Evolutionary conservation across 2,888 invertebrate species (phyloP).

Genomic region (Clitarchus hookeri): DNA sequence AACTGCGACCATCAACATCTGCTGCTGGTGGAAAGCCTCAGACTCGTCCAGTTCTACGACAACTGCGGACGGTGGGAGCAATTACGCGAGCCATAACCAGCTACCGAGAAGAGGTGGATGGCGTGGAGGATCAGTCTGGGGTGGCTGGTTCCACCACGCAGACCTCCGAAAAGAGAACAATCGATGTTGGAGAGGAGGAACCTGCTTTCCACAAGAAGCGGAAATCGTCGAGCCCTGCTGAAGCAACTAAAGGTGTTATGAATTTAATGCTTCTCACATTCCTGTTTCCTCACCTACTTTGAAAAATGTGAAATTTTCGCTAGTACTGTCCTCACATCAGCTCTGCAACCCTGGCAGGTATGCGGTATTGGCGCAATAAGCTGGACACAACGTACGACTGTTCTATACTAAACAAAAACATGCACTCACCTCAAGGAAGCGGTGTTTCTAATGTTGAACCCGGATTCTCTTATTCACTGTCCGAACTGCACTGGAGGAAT

Average conservation of each 20-base stretch:
- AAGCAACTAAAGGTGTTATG: background rate
- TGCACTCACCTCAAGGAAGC: no score
- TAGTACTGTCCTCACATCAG: no score
- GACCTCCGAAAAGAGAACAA: background rate
- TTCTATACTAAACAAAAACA: no score
- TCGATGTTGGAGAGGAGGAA: background rate
- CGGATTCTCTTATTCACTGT: no score
- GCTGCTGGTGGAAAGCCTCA: constrained; percentile 52
- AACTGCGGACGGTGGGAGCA: constrained; percentile 56
- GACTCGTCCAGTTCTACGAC: constrained; percentile 29
- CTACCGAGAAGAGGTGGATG: constrained; percentile 52
- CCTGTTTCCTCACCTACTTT: no score
- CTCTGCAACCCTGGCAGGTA: no score
- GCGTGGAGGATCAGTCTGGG: constrained; percentile 3
- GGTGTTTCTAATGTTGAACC: no score
- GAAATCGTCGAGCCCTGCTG: background rate
- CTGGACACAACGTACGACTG: no score
- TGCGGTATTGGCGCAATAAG: no score
- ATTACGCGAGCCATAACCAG: constrained; percentile 66
- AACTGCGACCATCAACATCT: constrained; percentile 62
- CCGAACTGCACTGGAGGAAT: no score
- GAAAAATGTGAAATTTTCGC: no score
- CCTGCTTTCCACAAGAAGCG: background rate
- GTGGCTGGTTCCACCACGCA: background rate
- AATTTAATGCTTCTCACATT: no score